Conservation (phyloP, 2,113 vertebrate genomes). For the Mus spicilegus region DNA sequence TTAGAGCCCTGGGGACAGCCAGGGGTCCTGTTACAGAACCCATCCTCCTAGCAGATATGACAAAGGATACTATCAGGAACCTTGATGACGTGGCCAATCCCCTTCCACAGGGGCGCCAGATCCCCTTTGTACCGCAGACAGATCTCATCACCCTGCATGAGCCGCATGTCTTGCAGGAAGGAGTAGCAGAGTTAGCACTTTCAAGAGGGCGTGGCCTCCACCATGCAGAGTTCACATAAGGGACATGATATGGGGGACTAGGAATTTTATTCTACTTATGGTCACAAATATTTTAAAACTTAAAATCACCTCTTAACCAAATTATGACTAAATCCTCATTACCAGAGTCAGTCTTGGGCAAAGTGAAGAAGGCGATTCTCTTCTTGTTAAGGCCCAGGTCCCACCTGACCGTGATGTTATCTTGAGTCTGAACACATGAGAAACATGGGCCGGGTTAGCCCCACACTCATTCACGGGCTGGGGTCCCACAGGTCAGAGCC, state of each 20-base stretch:
- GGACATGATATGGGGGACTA: conserved; percentile 63
- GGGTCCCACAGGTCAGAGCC: neutral
- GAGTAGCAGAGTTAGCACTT: neutral
- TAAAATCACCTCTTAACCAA: conserved; percentile 79
- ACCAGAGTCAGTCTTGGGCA: conserved; percentile 99
- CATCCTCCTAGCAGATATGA: neutral
- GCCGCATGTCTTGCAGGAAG: conserved; percentile 93
- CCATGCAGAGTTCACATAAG: conserved; percentile 54
- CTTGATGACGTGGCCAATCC: conserved; percentile 99
- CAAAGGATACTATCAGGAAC: conserved; percentile 99
- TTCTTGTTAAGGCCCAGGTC: conserved; percentile 99
- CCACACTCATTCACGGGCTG: neutral
- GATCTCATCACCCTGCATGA: conserved; percentile 99
- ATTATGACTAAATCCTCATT: conserved; percentile 81
- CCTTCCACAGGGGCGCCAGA: conserved; percentile 96
- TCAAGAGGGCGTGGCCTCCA: neutral
- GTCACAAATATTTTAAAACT: conserved; percentile 80
- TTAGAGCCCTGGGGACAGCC: neutral
- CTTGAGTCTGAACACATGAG: conserved; percentile 92
- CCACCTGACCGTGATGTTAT: conserved; percentile 99
- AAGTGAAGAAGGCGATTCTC: conserved; percentile 99
- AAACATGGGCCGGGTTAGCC: conserved; percentile 68
- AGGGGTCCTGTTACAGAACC: neutral
- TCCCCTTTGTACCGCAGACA: conserved; percentile 98
- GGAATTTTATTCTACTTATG: conserved; percentile 61